Conservation (phyloP, 2,113 vertebrate species). For the Chamaea fasciata region DNA sequence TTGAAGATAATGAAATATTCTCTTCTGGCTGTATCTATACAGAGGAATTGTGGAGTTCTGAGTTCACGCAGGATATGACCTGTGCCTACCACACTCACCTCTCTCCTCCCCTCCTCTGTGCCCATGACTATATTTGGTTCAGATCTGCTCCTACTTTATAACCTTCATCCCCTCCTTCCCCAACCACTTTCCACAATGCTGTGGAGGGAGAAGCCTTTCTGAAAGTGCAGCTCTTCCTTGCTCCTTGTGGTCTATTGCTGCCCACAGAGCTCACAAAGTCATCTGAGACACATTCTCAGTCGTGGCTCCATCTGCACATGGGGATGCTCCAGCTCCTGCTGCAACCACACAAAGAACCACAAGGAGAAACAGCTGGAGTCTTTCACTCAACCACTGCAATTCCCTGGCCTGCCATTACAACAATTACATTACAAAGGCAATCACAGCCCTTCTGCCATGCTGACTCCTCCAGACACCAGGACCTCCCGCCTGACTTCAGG, state of each 20-base stretch:
- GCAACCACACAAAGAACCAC: constrained; percentile 43
- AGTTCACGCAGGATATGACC: not conserved
- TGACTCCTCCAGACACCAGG: not conserved
- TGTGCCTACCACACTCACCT: not conserved
- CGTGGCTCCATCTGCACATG: not conserved
- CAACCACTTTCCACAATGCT: not conserved
- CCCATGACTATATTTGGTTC: not conserved
- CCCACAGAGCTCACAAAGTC: not conserved
- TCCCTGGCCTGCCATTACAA: constrained; percentile 26
- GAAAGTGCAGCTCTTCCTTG: not conserved
- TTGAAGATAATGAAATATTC: not conserved
- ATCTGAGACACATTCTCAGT: not conserved
- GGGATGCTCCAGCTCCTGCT: constrained; percentile 7
- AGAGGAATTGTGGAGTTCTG: not conserved
- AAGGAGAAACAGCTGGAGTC: not conserved
- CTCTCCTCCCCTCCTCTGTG: not conserved
- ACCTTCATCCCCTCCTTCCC: not conserved
- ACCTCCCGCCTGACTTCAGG: not conserved
- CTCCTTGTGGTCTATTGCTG: not conserved
- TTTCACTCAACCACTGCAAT: constrained; percentile 24
- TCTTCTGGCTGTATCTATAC: not conserved
- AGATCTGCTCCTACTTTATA: not conserved
- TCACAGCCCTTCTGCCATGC: not conserved
- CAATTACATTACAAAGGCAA: constrained; percentile 30
- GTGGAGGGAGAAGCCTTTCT: not conserved